Evolutionary conservation across 1,140 invertebrate genomes (phyloP).

Genomic region (Drosophila kikkawai): DNA sequence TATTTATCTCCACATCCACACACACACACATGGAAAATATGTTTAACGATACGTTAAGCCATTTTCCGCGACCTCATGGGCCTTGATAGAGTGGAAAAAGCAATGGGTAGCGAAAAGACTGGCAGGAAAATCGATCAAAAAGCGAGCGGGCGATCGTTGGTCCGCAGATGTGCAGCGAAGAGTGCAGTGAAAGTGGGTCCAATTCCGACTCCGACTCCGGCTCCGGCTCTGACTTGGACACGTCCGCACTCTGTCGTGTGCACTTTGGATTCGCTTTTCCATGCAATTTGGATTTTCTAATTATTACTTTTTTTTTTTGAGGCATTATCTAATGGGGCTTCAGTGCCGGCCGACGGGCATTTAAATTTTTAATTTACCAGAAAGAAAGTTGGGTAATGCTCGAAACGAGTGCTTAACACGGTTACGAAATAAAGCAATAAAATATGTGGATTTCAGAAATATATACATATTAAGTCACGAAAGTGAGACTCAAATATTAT

Average conservation of each 20-base stretch:
- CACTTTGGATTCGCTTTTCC: conserved; percentile 59
- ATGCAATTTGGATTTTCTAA: conserved; percentile 64
- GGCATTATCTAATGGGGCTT: conserved; percentile 62
- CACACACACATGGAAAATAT: neutral
- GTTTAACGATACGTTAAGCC: conserved; percentile 13
- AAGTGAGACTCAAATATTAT: conserved; percentile 1
- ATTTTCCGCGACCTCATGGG: conserved; percentile 37
- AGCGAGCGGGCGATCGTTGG: conserved; percentile 45
- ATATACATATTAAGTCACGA: conserved; percentile 20
- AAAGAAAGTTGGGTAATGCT: conserved; percentile 44
- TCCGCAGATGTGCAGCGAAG: conserved; percentile 67
- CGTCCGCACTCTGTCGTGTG: conserved; percentile 45
- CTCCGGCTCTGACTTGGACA: conserved; percentile 19
- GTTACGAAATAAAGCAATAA: conserved; percentile 52
- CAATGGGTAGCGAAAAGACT: conserved; percentile 14
- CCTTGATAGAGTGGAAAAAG: conserved; percentile 16
- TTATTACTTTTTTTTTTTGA: conserved; percentile 50
- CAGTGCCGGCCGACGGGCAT: conserved; percentile 47
- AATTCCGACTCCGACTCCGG: conserved; percentile 9
- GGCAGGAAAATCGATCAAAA: conserved; percentile 51
- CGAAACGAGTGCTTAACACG: conserved; percentile 49
- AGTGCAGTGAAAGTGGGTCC: conserved; percentile 77
- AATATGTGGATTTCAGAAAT: conserved; percentile 13
- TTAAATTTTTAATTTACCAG: conserved; percentile 62
- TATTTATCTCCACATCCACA: conserved; percentile 4